Evolutionary conservation across 2,888 invertebrate genomes (phyloP).

Genomic region (Steromphala cineraria): DNA sequence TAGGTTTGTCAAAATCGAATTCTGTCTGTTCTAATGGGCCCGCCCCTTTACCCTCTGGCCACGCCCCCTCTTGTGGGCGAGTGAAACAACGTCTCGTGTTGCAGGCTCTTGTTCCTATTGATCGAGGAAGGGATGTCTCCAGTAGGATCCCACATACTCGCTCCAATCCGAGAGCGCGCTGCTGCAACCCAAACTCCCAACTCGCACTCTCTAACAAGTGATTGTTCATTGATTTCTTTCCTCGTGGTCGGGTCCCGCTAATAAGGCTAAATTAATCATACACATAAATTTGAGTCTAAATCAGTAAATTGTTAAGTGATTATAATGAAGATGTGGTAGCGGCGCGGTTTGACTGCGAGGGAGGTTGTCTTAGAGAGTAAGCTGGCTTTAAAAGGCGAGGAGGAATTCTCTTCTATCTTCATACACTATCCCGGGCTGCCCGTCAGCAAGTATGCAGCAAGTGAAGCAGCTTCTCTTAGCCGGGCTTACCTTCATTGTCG

Average conservation of each 20-base stretch:
- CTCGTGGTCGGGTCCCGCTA: neutral
- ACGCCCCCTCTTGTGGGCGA: too few species aligned
- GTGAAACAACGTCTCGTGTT: too few species aligned
- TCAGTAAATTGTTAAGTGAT: constrained; percentile 1
- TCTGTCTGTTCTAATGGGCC: too few species aligned
- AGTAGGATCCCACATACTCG: too few species aligned
- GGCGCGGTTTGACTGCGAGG: constrained; percentile 1
- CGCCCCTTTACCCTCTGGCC: too few species aligned
- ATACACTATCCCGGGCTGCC: neutral
- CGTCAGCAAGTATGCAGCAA: neutral
- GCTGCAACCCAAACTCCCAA: too few species aligned
- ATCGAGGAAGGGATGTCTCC: too few species aligned
- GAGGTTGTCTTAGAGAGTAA: neutral
- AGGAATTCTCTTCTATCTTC: neutral
- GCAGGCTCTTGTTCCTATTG: too few species aligned
- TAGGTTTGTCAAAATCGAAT: too few species aligned
- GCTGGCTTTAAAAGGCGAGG: constrained; percentile 5
- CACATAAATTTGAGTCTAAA: constrained; percentile 18
- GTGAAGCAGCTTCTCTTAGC: neutral
- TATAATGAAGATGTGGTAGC: constrained; percentile 10
- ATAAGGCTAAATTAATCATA: constrained; percentile 10
- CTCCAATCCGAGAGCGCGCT: too few species aligned
- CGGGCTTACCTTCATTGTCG: neutral
- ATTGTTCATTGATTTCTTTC: constrained; percentile 5
- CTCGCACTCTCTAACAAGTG: neutral